These are phyloP conservation scores for Phania funesta DNA, from an alignment of 2,888 invertebrate genomes.

Conservation along the genomic window DNA sequence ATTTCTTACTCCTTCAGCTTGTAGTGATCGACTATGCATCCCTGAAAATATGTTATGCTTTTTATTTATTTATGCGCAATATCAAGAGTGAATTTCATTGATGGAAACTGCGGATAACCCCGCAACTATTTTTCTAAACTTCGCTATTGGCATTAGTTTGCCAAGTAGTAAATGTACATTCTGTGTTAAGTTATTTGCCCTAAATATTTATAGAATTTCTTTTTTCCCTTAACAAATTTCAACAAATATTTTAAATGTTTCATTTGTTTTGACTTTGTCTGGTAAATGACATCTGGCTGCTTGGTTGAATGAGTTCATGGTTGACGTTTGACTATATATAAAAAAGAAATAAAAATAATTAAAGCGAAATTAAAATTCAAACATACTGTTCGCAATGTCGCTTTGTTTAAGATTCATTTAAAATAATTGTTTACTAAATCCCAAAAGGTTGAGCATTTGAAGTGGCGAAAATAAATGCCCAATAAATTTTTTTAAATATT, in stretches of 20 bases:
- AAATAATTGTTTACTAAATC: no score
- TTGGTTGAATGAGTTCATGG: neutral
- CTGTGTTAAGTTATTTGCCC: neutral
- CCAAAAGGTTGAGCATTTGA: no score
- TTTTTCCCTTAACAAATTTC: neutral
- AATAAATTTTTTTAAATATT: no score
- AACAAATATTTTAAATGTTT: constrained; percentile 31
- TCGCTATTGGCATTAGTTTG: constrained; percentile 40
- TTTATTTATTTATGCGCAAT: constrained; percentile 24
- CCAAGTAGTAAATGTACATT: constrained; percentile 31
- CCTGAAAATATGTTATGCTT: neutral
- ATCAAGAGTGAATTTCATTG: constrained; percentile 46
- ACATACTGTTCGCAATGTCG: no score
- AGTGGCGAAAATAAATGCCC: no score
- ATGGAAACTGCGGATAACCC: constrained; percentile 51
- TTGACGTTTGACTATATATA: neutral
- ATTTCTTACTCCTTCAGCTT: neutral
- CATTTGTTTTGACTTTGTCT: constrained; percentile 42
- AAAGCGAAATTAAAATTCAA: no score
- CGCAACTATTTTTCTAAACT: constrained; percentile 51
- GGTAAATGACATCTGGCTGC: constrained; percentile 15
- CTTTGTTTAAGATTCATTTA: no score
- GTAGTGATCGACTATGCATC: neutral
- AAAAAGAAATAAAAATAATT: no score
- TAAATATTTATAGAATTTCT: constrained; percentile 39